Conservation (phyloP, 2,888 invertebrate species). For the Amphipyra tragopoginis region DNA sequence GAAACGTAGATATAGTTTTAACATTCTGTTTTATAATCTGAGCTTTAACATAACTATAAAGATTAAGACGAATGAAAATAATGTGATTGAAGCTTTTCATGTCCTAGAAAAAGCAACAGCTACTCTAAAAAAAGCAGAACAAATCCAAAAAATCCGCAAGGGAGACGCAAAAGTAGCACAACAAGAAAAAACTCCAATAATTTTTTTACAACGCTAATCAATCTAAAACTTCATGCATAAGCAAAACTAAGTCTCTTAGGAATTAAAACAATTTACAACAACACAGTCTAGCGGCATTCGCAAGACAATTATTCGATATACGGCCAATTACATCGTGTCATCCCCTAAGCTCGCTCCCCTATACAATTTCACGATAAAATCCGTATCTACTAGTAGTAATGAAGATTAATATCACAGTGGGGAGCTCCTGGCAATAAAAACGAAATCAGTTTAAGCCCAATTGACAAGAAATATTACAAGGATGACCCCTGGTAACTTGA, state of each 20-base stretch:
- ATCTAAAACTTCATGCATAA: conserved; percentile 33
- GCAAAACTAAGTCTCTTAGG: conserved; percentile 67
- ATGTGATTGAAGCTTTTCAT: too few relatives aligned
- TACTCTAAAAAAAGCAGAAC: too few relatives aligned
- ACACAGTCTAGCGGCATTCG: conserved; percentile 66
- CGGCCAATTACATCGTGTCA: conserved; percentile 82
- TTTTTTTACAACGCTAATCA: neutral
- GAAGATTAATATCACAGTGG: conserved; percentile 87
- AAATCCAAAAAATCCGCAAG: too few relatives aligned
- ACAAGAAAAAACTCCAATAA: neutral
- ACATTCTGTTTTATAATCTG: too few relatives aligned
- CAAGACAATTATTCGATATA: conserved; percentile 84
- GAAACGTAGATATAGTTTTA: neutral
- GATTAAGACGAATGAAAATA: too few relatives aligned
- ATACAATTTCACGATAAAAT: conserved; percentile 85
- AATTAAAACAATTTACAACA: conserved; percentile 77
- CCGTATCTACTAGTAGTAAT: conserved; percentile 83
- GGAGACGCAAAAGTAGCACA: too few relatives aligned
- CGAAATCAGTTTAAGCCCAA: conserved; percentile 86
- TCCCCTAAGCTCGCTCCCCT: conserved; percentile 76
- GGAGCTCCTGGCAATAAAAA: conserved; percentile 85
- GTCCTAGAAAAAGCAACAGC: too few relatives aligned
- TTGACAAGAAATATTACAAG: conserved; percentile 83
- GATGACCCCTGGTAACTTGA: conserved; percentile 60
- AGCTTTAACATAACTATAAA: too few relatives aligned